Evolutionary conservation across 1,140 invertebrate genomes (phyloP).

Genomic region (Cydia strobilella): DNA sequence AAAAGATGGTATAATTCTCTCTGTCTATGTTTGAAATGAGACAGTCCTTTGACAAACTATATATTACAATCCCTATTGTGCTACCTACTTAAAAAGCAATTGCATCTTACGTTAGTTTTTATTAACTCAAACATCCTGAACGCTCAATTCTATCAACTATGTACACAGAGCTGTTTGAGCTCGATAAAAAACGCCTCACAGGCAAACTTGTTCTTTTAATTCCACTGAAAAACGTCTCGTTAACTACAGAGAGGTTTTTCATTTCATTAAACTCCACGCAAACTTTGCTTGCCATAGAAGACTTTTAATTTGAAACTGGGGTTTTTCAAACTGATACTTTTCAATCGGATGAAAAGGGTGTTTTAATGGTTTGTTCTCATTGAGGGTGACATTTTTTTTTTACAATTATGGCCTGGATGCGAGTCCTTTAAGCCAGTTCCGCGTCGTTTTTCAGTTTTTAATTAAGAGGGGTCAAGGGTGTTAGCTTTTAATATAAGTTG

Average conservation of each 20-base stretch:
- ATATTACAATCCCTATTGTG: no score
- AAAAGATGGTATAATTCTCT: no score
- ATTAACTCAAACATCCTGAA: neutral
- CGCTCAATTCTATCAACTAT: constrained; percentile 1
- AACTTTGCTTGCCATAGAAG: constrained; percentile 10
- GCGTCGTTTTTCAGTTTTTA: constrained; percentile 6
- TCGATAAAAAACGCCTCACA: constrained; percentile 7
- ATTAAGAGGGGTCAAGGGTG: constrained; percentile 18
- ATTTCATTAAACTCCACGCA: constrained; percentile 11
- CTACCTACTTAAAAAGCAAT: neutral
- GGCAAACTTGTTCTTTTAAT: constrained; percentile 10
- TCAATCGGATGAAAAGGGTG: constrained; percentile 18
- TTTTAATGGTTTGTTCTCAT: constrained; percentile 13
- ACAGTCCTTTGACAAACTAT: no score
- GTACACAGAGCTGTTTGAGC: constrained; percentile 4
- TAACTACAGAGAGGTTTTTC: constrained; percentile 10
- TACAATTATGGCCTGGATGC: no score
- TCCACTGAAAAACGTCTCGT: constrained; percentile 14
- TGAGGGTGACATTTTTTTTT: neutral
- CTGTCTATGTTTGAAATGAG: no score
- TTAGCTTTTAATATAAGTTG: constrained; percentile 15
- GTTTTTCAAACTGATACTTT: constrained; percentile 15
- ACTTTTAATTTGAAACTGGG: constrained; percentile 16
- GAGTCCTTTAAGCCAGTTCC: neutral
- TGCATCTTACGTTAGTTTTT: neutral